Evolutionary conservation across 2,888 invertebrate genomes (phyloP), one percentile per base, ranked within the genome.

Genomic region (Taphrorychus bicolor): DNA sequence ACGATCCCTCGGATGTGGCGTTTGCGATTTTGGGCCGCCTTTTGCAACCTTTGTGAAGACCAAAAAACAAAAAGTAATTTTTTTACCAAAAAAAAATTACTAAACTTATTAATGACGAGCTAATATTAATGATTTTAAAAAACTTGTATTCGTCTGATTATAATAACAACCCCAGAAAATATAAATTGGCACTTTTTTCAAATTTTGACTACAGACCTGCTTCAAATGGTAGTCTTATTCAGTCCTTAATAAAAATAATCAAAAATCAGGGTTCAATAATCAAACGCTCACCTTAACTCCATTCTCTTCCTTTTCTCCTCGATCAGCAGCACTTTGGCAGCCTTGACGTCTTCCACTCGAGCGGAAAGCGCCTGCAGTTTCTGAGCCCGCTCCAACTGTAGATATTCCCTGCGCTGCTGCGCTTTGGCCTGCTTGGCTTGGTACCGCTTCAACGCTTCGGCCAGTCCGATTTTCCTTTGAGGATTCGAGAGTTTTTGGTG

Each of bases 401-500:
- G 83, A 73, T 91, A 88, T 74, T 91, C 89, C 0, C 98, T 85
- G 74, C 96, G 92, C 68, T 93, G 89, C 75, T 96, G 93, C 0
- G 98, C 98, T 67, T 94, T 88, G 0, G 93, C 93, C 78, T 97
- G 96, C 78, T 96, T 96, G 0, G 92, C 93, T 81, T 97, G 95
- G 74, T 95, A 92, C 62, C 87, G 85, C 69, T 87, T 83, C 17
- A 95, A 81, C 0, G 95, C 94, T 77, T 93, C 93, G 21, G 92
- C 90, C n/a, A 93, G 78, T n/a, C 92, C 91, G 41, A 93, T 86
- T 60, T 92, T 88, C n/a, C 94, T 86, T 0, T 94, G 92, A 0
- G 97, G 97, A 52, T 94, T 95, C 0, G 95, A 95, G 0, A 98
- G 84, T 79, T 97, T 98, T 74, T 96, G 95, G 81, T 97, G 97